A percentile compares a stretch with the other conserved stretches of the same genome.
These are phyloP conservation scores for Vulpes lagopus DNA, from an alignment of 2,113 vertebrate genomes.

Conservation along the genomic window DNA sequence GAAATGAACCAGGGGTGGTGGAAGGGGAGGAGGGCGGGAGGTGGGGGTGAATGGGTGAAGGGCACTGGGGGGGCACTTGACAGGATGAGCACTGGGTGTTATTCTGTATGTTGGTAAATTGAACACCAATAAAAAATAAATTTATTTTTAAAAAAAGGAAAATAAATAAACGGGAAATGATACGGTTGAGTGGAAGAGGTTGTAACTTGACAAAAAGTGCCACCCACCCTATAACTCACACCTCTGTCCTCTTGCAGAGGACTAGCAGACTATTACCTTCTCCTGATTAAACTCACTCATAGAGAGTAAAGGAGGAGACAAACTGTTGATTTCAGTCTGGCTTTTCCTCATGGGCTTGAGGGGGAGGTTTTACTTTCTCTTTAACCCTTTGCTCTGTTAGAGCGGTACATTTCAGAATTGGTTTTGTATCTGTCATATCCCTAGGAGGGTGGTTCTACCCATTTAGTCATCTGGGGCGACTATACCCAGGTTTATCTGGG, in stretches of 20 bases:
- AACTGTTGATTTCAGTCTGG: background rate
- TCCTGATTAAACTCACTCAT: background rate
- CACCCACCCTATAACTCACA: background rate
- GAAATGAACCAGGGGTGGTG: no score
- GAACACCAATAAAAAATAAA: no score
- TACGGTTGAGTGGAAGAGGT: background rate
- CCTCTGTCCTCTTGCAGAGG: background rate
- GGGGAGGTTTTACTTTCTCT: background rate
- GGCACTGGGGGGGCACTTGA: no score
- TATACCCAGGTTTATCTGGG: background rate
- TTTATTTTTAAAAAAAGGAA: no score
- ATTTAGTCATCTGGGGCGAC: background rate
- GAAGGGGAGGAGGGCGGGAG: no score
- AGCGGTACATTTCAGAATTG: background rate
- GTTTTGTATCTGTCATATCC: background rate
- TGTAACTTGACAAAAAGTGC: background rate
- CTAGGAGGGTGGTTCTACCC: background rate
- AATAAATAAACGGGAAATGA: background rate
- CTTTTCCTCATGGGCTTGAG: background rate
- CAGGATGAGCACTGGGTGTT: no score
- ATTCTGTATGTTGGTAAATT: no score
- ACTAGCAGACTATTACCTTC: background rate
- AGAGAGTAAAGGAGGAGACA: background rate
- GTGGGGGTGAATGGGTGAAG: no score
- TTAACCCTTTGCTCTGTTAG: background rate